A percentile compares a stretch with the other conserved stretches of the same genome.
Evolutionary conservation across 2,113 vertebrate genomes (phyloP).

Genomic region (Odontesthes bonariensis): DNA sequence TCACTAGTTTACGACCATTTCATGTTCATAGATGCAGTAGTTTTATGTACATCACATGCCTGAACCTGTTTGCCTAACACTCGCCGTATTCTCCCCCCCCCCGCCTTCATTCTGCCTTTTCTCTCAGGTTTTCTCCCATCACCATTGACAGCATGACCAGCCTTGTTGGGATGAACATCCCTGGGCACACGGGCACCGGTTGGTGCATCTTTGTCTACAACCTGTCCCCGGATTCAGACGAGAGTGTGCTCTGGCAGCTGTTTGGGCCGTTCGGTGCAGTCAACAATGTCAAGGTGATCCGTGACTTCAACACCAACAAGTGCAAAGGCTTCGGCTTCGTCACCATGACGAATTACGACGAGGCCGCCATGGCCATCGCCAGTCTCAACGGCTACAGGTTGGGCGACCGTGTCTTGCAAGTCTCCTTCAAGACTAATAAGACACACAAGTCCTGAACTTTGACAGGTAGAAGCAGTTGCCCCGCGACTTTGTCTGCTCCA

Average conservation of each 20-base stretch:
- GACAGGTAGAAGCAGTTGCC: slow-evolving; percentile 69
- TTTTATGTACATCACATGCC: neutral
- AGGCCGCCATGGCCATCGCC: slow-evolving; percentile 99
- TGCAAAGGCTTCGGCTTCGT: slow-evolving; percentile 99
- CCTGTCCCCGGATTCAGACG: slow-evolving; percentile 98
- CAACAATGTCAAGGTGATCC: slow-evolving; percentile 99
- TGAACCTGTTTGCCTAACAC: slow-evolving; percentile 22
- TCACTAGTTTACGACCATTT: slow-evolving; percentile 35
- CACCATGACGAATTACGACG: slow-evolving; percentile 99
- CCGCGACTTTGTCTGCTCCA: slow-evolving; percentile 64
- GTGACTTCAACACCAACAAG: slow-evolving; percentile 99
- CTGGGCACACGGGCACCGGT: slow-evolving; percentile 97
- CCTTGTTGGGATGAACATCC: slow-evolving; percentile 99
- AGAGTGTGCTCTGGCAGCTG: slow-evolving; percentile 99
- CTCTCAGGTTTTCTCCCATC: slow-evolving; percentile 96
- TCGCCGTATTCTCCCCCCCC: slow-evolving; percentile 23
- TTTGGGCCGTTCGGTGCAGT: slow-evolving; percentile 99
- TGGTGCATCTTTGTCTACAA: slow-evolving; percentile 99
- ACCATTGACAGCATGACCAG: slow-evolving; percentile 99
- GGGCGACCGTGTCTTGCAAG: slow-evolving; percentile 99
- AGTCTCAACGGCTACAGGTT: slow-evolving; percentile 99
- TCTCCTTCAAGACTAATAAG: slow-evolving; percentile 99
- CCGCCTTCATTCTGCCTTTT: slow-evolving; percentile 32
- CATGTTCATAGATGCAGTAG: slow-evolving; percentile 20
- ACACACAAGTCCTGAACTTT: slow-evolving; percentile 99